Evolutionary conservation across 2,888 invertebrate species (phyloP).

Genomic region (Bedellia somnulentella): DNA sequence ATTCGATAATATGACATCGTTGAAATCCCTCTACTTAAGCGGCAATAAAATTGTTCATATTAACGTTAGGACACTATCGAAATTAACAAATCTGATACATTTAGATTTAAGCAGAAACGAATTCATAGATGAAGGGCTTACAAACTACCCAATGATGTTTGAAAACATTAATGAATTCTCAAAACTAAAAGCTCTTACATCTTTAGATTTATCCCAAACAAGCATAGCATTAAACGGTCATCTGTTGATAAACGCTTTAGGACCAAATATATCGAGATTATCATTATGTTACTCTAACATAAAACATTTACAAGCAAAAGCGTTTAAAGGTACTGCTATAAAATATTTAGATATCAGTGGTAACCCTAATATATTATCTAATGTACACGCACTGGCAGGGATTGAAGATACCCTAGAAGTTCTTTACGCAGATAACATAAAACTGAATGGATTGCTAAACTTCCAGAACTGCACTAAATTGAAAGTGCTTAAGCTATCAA

Average conservation of each 20-base stretch:
- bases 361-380: slow-evolving; percentile 36
- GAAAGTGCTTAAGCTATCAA: slow-evolving; percentile 38
- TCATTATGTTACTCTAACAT: slow-evolving; percentile 49
- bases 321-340: slow-evolving; percentile 42
- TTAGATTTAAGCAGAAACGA: slow-evolving; percentile 60
- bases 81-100: slow-evolving; percentile 33
- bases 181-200: too few species aligned
- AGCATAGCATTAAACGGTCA: slow-evolving; percentile 24
- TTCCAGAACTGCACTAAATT: slow-evolving; percentile 35
- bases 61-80: slow-evolving; percentile 29
- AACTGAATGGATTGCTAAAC: slow-evolving; percentile 29
- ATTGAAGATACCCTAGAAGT: slow-evolving; percentile 37
- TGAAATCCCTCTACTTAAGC: slow-evolving; percentile 53
- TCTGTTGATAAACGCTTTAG: slow-evolving; percentile 21
- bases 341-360: slow-evolving; percentile 58
- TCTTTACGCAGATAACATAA: slow-evolving; percentile 39
- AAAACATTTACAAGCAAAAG: slow-evolving; percentile 20
- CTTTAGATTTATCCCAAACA: slow-evolving; percentile 35
- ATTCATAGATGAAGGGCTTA: too few species aligned
- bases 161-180: too few species aligned
- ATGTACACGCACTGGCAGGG: slow-evolving; percentile 28
- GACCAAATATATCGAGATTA: slow-evolving; percentile 22
- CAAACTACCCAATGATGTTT: too few species aligned
- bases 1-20: slow-evolving; percentile 41
- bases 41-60: slow-evolving; percentile 51